Evolutionary conservation across 2,797 vertebrate genomes (phyloP), one percentile per base, ranked within the genome.

Genomic region (Caiman crocodilus): DNA sequence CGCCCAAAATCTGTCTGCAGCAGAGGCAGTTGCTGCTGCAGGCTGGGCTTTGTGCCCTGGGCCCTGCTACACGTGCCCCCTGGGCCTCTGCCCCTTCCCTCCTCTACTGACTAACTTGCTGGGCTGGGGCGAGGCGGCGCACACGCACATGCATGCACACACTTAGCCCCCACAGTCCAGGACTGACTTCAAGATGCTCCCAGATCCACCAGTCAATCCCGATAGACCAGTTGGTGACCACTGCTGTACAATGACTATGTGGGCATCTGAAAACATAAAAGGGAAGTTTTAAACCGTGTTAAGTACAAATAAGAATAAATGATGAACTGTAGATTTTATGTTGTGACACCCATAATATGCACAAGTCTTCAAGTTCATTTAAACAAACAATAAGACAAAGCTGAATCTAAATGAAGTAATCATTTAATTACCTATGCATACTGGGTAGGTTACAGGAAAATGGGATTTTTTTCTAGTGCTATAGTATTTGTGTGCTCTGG

Each of bases 251-350:
- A 80, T 56, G 11, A 11, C 69, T 69, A 76, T 75, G 86, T 78
- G 76, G 60, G 55, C 50, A 79, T 74, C 26, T 90, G 71, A 84
- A 90, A 94, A 85, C 32, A 69, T 30, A 78, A 86, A 87, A 93
- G 55, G 14, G 42, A 25, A 85, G 76, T 2, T 80, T 91, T 89
- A 84, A 94, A 92, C 71, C 25, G 32, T 15, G 60, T 71, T 10
- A 85, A 74, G 23, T 80, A 84, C 93, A 93, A 94, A n/a, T 1
- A 84, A 78, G 85, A 95, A 91, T 92, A 93, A 96, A 90, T 0
- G 0, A 63, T 50, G 25, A 84, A 13, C 89, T 94, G 87, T 0
- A 1, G 90, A 80, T 20, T 55, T n/a, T 73, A 73, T 76, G 30
- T 58, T 63, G 28, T 60, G 61, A 50, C 79, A 84, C 65, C 0